Base-by-base conservation (phyloP, 2,888 invertebrate species). In the Frankliniella fusca region DNA sequence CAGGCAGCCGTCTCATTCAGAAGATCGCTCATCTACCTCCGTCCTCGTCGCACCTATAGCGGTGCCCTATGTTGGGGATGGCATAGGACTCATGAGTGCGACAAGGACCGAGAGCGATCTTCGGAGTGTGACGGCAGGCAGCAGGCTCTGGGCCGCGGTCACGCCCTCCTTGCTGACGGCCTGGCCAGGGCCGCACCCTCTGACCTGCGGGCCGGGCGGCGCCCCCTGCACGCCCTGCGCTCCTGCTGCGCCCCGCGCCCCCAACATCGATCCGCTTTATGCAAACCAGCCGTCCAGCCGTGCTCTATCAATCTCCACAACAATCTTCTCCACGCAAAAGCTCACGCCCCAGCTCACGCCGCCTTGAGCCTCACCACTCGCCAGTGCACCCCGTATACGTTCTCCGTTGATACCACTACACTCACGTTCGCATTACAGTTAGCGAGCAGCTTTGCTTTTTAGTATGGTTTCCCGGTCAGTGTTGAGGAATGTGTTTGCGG, bases 311-410 rank as follows among this genome's bases (percentile, higher is more conserved):
- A 76, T 76, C 70, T 76, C 70, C 23, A 23, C 70, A 76, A 76
- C 70, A 27, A 76, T 76, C 70, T 76, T 76, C 70, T 76, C 70
- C 70, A 76, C 70, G 70, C 70, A 76, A 76, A 76, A 76, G 70
- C 70, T 76, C 70, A 76, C n/a, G n/a, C n/a, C 65, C 65, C 65
- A 18, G 65, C n/a, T n/a, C 65, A 12, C n/a, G n/a, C 65, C 65
- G 54, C 54, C 54, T 54, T 54, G 54, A 18, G 15, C 65, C 20
- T n/a, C 65, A n/a, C 65, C n/a, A 3, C n/a, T 20, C 65, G 12
- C 65, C 65, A 7, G 65, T 61, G 18, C 20, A 10, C 61, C 54
- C 54, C 54, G 3, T 54, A 54, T 54, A 3, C 61, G 7, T 5
- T 18, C 61, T 18, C 18, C 61, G 61, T 18, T 38, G 2, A 38